Evolutionary conservation across 2,797 vertebrate species (phyloP), one percentile per base, ranked within the genome.

Genomic region (Geotrypetes seraphini): DNA sequence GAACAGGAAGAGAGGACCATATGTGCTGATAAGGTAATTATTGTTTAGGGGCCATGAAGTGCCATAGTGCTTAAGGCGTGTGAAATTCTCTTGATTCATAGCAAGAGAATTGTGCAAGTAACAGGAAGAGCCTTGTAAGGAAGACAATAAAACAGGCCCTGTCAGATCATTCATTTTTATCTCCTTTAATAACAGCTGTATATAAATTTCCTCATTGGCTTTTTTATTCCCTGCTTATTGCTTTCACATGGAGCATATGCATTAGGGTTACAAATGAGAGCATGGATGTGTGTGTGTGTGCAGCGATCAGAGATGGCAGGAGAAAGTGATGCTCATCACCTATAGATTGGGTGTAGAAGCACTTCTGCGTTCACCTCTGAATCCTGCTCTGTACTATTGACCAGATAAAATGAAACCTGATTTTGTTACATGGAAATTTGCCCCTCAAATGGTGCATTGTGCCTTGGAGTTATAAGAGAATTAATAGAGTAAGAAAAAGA

Each of bases 191-290:
- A 66, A 47, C 39, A 59, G 32, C 42, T 53, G 34, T 49, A 54
- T 53, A 66, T 57, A 66, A 56, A 57, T 61, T 53, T 57, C 26
- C 30, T 66, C 46, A 44, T 43, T 55, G 51, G 53, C 23, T 57
- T 68, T 39, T 6, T 16, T 16, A 22, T 48, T 57, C 33, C 39
- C 47, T 22, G 22, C 28, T 60, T 49, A 41, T 54, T 56, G 50
- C 59, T 69, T 70, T 64, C 51, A 57, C 40, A 57, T 47, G 64
- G 21, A 21, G 31, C 20, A 21, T 6, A 3, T 6, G 8, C 22
- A 42, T 38, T 25, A 33, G 45, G 45, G 12, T 27, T 54, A 26
- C 36, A 56, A 47, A 42, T 53, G 10, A 28, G n/a, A n/a, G n/a
- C n/a, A n/a, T n/a, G n/a, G n/a, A n/a, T n/a, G n/a, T n/a, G n/a